Percentiles rank a stretch among this genome's conserved stretches.
phyloP scores from a whole-genome alignment of 64 coral and sea anemone genomes.

The Montipora foliosa region DNA sequence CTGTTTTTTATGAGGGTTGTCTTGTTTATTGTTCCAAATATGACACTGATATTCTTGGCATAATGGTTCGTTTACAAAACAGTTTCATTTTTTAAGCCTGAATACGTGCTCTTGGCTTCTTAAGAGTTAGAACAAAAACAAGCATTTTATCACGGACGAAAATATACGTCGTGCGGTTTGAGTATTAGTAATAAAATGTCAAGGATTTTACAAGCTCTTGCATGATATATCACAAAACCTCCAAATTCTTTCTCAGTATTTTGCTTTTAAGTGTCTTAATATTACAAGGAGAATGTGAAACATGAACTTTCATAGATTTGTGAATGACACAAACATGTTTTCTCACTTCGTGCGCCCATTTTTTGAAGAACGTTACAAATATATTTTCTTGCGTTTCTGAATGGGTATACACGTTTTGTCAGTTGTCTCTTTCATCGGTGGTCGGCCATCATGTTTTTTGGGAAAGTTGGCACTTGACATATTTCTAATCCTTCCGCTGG shows the following conservation, averaged over 20 bases:
- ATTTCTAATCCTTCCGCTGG: too few relatives aligned
- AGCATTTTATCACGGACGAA: not conserved
- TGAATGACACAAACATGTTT: not conserved
- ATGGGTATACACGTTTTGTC: too few relatives aligned
- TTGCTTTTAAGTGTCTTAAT: not conserved
- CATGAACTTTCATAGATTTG: conserved; percentile 9
- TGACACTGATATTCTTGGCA: not conserved
- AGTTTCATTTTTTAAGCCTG: not conserved
- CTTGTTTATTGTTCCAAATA: not conserved
- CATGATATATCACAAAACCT: not conserved
- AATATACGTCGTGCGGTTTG: not conserved
- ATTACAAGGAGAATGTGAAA: conserved; percentile 2
- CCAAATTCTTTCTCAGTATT: conserved; percentile 3
- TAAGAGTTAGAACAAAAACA: not conserved
- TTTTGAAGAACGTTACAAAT: too few relatives aligned
- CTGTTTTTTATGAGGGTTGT: too few relatives aligned
- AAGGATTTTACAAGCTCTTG: not conserved
- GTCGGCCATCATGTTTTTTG: too few relatives aligned
- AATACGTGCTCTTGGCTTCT: conserved; percentile 16
- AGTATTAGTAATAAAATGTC: conserved; percentile 34
- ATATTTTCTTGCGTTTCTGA: too few relatives aligned
- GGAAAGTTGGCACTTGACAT: too few relatives aligned
- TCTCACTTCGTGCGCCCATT: too few relatives aligned
- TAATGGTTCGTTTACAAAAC: not conserved
- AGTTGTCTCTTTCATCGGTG: too few relatives aligned